Evolutionary conservation across 2,797 vertebrate genomes (phyloP), one percentile per base, ranked within the genome.

Genomic region (Loriculus beryllinus): DNA sequence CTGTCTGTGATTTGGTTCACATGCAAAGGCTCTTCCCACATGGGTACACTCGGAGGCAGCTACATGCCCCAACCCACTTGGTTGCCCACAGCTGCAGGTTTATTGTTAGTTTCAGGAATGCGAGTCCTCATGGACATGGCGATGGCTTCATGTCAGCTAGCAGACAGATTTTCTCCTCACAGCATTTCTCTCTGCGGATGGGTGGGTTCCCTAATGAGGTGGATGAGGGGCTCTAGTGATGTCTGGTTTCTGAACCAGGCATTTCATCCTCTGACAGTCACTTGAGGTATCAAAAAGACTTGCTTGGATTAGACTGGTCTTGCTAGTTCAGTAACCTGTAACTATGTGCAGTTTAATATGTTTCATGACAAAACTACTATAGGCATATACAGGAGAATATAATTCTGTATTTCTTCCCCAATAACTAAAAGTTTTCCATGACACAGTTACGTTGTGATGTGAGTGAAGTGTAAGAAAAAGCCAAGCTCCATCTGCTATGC

Each of bases 101-200:
- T 95, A 89, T 92, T 93, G 88, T 82, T 92, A 85, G 68, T 54
- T 87, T 81, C 52, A 85, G 62, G 79, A 94, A 90, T 72, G 72
- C 0, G 0, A 89, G 91, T 48, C 49, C 25, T 78, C 64, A 40
- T 3, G 0, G 35, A 57, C 15, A 43, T 9, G 14, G 12, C 1
- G 3, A 86, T 75, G n/a, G 29, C 48, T 82, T 81, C 35, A 10
- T 26, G n/a, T 37, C 45, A 78, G 21, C 62, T 54, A 93, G 42
- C 29, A 77, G 48, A 77, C 31, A 75, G 37, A 43, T 59, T 82
- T 85, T 65, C 28, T 39, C 23, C 23, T 80, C 49, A 79, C 82
- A 84, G 85, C 31, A 76, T 40, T 84, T 86, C 20, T 85, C n/a
- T 68, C 21, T 68, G n/a, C 64, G 48, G 42, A 56, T 20, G 10